Base-by-base conservation (phyloP, 1,140 invertebrate species). In the Andricus grossulariae region DNA sequence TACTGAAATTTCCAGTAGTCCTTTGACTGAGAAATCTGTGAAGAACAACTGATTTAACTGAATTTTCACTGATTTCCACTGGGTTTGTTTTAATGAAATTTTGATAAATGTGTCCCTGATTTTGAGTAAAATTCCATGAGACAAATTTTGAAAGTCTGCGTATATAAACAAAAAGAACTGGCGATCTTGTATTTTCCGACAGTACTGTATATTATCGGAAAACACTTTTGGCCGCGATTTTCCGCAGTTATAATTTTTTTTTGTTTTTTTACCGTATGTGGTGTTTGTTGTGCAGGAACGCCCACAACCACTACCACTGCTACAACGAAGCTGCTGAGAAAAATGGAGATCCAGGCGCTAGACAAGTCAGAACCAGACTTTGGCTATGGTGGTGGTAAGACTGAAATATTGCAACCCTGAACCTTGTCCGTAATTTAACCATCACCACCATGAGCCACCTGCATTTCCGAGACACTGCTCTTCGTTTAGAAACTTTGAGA, bases 321-420 rank as follows among this genome's bases (percentile, higher is more conserved):
- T 81, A 91, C 88, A 76, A 90, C 90, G 82, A 90, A 89, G 83
- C 83, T 91, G 83, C 87, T 85, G 80, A 84, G 87, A 87, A 90
- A 90, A 88, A 90, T 90, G 90, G 89, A 90, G 84, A 90, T 89
- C 86, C 89, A 91, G 86, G 88, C 87, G 81, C 82, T 89, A 87
- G 86, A 89, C 87, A 89, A 87, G 81, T 88, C 87, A 77, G 84
- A 88, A 87, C 84, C 87, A 82, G 86, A 88, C 82, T 85, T 82
- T 88, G 85, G 84, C 87, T 86, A 87, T 88, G 86, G 85, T 90
- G 88, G 87, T 89, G 90, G 90, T 91, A 91, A 91, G 90, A 87
- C 81, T 84, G 80, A 84, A 80, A 86, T 82, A 86, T 84, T 81
- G 75, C 57, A 72, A 57, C 76, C 76, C 73, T 78, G 74, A 74